Percentiles rank a stretch among this genome's conserved stretches.
Evolutionary conservation across 92 coral and sea anemone genomes (phyloP).

Genomic region (Nematostella vectensis): DNA sequence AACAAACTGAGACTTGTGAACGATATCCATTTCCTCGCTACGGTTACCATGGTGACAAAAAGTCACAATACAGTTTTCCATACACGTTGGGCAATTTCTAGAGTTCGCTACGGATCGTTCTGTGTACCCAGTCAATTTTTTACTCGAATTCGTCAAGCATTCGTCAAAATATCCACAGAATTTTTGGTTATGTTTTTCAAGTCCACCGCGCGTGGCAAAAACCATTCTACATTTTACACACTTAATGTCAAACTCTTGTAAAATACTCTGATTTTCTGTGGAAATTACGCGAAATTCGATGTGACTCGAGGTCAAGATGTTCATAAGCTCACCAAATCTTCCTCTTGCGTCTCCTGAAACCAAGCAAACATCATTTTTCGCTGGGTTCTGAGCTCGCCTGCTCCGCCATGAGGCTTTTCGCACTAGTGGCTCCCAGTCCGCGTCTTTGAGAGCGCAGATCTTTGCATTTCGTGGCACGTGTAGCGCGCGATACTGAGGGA

Average conservation of each 20-base stretch:
- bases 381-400: slow-evolving; percentile 31
- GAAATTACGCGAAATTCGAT: slow-evolving; percentile 25
- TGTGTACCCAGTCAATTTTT: slow-evolving; percentile 26
- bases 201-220: slow-evolving; percentile 35
- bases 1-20: slow-evolving; percentile 57
- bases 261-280: slow-evolving; percentile 25
- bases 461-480: slow-evolving; percentile 54
- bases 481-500: slow-evolving; percentile 61
- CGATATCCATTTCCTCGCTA: slow-evolving; percentile 47
- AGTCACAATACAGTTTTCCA: slow-evolving; percentile 52
- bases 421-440: slow-evolving; percentile 41
- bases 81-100: slow-evolving; percentile 36
- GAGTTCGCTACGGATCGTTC: slow-evolving; percentile 20
- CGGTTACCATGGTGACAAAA: slow-evolving; percentile 60
- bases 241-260: slow-evolving; percentile 48
- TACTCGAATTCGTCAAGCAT: slow-evolving; percentile 40
- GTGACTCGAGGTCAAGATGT: slow-evolving; percentile 23
- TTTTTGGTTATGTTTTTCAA: slow-evolving; percentile 49
- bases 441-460: slow-evolving; percentile 22
- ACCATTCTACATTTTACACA: slow-evolving; percentile 61
- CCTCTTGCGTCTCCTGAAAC: slow-evolving; percentile 34
- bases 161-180: slow-evolving; percentile 72
- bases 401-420: slow-evolving; percentile 27
- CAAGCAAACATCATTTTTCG: slow-evolving; percentile 48
- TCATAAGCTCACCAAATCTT: slow-evolving; percentile 32